Conservation (phyloP, 2,888 invertebrate genomes). For the Pristionchus exspectatus region DNA sequence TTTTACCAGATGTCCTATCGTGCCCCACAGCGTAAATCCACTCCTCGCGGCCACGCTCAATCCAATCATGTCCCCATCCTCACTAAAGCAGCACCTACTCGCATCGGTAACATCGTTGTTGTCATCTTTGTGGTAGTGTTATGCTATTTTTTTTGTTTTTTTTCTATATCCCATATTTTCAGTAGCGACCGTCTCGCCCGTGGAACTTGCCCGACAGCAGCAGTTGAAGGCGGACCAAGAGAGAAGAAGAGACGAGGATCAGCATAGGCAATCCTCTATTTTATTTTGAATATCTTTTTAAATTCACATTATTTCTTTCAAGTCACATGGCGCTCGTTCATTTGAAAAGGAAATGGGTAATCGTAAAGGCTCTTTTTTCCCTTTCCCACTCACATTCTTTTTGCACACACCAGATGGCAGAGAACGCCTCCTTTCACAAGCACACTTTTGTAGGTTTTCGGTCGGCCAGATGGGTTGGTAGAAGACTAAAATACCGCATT, state of each 20-base stretch:
- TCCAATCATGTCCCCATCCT: constrained; percentile 50
- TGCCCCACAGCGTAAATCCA: background rate
- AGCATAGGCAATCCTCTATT: background rate
- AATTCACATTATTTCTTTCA: background rate
- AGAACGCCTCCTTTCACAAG: background rate
- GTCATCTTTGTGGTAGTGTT: background rate
- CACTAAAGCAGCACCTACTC: constrained; percentile 8
- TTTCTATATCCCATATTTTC: background rate
- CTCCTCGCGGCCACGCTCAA: background rate
- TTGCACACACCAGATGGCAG: constrained; percentile 43
- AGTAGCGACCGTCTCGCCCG: background rate
- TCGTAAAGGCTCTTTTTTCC: background rate
- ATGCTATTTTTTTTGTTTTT: background rate
- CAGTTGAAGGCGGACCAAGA: constrained; percentile 17
- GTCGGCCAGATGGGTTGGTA: background rate
- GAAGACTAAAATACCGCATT: background rate
- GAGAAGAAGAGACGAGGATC: constrained; percentile 40
- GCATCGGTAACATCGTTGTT: background rate
- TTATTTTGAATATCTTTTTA: background rate
- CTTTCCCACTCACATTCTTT: background rate
- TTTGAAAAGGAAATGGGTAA: background rate
- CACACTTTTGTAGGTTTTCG: background rate
- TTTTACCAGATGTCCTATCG: constrained; percentile 36
- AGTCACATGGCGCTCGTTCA: background rate
- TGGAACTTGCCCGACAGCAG: background rate